Percentiles rank a stretch among this genome's conserved stretches.
Conservation (phyloP, 2,113 vertebrate species). For the Melanotaenia duboulayi region DNA sequence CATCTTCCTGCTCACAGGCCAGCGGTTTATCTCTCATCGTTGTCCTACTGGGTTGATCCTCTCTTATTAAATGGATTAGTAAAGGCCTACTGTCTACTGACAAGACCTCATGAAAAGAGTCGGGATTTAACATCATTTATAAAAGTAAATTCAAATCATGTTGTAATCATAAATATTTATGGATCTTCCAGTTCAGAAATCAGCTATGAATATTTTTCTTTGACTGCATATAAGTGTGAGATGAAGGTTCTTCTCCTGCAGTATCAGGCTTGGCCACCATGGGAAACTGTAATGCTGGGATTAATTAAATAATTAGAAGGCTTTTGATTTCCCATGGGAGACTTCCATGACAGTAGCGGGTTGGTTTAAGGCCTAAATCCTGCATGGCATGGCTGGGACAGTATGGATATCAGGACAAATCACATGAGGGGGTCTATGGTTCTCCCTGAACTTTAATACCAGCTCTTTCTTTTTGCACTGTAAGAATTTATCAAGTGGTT, state of each 20-base stretch:
- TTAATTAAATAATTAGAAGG: slow-evolving; percentile 37
- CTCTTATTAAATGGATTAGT: slow-evolving; percentile 79
- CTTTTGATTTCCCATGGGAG: slow-evolving; percentile 74
- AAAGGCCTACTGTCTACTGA: slow-evolving; percentile 58
- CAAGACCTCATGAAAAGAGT: slow-evolving; percentile 45
- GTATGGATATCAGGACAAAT: slow-evolving; percentile 39
- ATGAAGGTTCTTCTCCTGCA: slow-evolving; percentile 29
- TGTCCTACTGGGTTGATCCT: slow-evolving; percentile 72
- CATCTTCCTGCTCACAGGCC: slow-evolving; percentile 62
- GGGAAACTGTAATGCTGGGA: slow-evolving; percentile 71
- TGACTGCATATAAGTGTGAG: slow-evolving; percentile 26
- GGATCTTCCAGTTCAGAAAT: background rate
- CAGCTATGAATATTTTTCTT: background rate
- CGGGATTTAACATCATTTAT: slow-evolving; percentile 42
- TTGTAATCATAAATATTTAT: background rate
- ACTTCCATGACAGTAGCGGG: slow-evolving; percentile 55
- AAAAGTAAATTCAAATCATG: slow-evolving; percentile 8
- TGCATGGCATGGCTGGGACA: slow-evolving; percentile 17
- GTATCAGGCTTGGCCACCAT: slow-evolving; percentile 54
- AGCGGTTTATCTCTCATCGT: slow-evolving; percentile 63
- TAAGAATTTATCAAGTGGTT: slow-evolving; percentile 2
- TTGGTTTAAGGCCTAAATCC: slow-evolving; percentile 47
- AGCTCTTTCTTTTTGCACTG: background rate
- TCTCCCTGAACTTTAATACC: background rate
- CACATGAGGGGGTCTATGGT: slow-evolving; percentile 14